Percentiles rank a stretch among this genome's conserved stretches.
These are phyloP conservation scores for Rotaria magnacalcarata DNA, from an alignment of 2,888 invertebrate genomes.

Conservation along the genomic window DNA sequence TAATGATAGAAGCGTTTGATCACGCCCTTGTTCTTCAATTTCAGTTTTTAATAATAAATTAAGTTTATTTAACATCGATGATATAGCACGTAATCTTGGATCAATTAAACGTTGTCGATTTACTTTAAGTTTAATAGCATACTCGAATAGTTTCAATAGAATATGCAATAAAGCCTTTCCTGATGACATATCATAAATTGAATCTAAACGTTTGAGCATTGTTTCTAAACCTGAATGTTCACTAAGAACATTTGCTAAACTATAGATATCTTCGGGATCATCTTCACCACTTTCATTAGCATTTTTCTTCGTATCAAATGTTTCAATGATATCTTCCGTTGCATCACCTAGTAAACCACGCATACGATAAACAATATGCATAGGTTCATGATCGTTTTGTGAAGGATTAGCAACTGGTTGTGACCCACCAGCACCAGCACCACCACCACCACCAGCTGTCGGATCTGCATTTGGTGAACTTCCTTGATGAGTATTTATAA, in stretches of 20 bases:
- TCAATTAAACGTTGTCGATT: constrained; percentile 83
- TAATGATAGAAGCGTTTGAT: constrained; percentile 60
- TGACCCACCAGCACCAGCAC: too few relatives aligned
- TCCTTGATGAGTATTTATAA: constrained; percentile 47
- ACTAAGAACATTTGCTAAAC: constrained; percentile 78
- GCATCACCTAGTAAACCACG: constrained; percentile 92
- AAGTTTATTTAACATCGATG: constrained; percentile 68
- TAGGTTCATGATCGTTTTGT: constrained; percentile 81
- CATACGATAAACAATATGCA: constrained; percentile 96
- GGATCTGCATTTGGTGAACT: not conserved
- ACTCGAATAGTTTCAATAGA: constrained; percentile 77
- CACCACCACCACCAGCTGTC: not conserved
- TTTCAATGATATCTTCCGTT: constrained; percentile 95
- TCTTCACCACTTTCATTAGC: constrained; percentile 69
- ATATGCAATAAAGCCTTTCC: constrained; percentile 82
- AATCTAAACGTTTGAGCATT: constrained; percentile 66
- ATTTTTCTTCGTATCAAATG: constrained; percentile 72
- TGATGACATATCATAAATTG: constrained; percentile 76
- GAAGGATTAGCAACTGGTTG: not conserved
- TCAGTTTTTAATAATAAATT: constrained; percentile 48
- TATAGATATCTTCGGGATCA: constrained; percentile 88
- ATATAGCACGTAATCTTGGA: constrained; percentile 76
- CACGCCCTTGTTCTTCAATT: constrained; percentile 47
- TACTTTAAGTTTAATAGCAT: constrained; percentile 77
- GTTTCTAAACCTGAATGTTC: constrained; percentile 72